Evolutionary conservation across 2,888 invertebrate genomes (phyloP).

Genomic region (Mycogona germanica): DNA sequence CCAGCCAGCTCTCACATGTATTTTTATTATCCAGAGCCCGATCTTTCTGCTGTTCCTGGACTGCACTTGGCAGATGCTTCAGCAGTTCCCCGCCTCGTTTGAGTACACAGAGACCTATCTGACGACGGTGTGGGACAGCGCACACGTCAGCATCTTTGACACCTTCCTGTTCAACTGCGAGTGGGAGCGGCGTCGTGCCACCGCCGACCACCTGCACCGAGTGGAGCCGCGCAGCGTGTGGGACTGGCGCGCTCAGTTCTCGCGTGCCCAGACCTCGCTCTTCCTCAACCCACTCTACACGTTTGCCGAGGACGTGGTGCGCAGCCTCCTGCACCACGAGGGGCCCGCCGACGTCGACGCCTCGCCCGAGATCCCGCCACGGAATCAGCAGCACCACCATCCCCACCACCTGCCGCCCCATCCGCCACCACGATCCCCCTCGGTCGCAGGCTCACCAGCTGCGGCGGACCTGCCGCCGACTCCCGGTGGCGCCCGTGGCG

Average conservation of each 20-base stretch:
- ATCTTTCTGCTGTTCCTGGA: slow-evolving; percentile 84
- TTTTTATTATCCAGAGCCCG: slow-evolving; percentile 50
- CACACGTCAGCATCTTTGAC: slow-evolving; percentile 76
- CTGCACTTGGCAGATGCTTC: slow-evolving; percentile 80
- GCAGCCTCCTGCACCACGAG: slow-evolving; percentile 3
- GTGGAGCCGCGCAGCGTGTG: slow-evolving; percentile 63
- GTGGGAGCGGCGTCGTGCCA: slow-evolving; percentile 56
- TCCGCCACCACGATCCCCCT: neutral
- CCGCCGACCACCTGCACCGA: slow-evolving; percentile 40
- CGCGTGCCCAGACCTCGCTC: slow-evolving; percentile 61
- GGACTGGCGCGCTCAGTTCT: slow-evolving; percentile 84
- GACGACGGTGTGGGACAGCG: slow-evolving; percentile 81
- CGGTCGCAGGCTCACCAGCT: neutral
- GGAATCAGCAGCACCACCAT: slow-evolving; percentile 2
- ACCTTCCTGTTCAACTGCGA: slow-evolving; percentile 86
- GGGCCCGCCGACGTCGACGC: neutral
- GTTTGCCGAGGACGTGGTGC: slow-evolving; percentile 20
- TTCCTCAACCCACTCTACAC: slow-evolving; percentile 75
- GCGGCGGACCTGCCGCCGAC: neutral
- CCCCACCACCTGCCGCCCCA: neutral
- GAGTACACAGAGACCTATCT: slow-evolving; percentile 88
- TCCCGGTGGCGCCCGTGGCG: neutral
- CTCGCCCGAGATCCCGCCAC: too few relatives aligned
- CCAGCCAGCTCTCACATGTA: too few relatives aligned
- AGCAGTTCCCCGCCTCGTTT: slow-evolving; percentile 78